phyloP scores from a whole-genome alignment of 1,140 invertebrate species.

The Caerostris extrusa region DNA sequence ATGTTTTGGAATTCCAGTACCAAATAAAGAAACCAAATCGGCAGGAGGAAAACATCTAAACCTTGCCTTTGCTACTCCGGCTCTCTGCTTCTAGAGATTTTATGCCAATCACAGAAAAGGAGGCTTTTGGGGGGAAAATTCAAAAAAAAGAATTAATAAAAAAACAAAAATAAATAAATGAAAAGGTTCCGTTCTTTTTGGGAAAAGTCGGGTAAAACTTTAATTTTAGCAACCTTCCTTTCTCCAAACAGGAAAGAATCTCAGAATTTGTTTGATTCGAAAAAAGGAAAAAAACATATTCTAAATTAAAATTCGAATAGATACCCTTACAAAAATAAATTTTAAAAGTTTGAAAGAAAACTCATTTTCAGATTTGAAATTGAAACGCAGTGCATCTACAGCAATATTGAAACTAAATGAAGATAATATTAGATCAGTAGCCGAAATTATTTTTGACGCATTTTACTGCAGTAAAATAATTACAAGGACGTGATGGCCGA shows the following conservation, averaged over 20 bases:
- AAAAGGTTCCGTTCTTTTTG: not conserved
- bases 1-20: not conserved
- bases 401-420: too few species aligned
- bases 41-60: not conserved
- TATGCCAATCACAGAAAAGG: conserved; percentile 8
- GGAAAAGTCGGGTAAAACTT: conserved; percentile 21
- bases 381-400: too few species aligned
- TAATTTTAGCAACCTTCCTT: not conserved
- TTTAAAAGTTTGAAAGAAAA: too few species aligned
- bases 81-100: not conserved
- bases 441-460: too few species aligned
- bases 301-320: too few species aligned
- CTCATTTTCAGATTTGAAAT: too few species aligned
- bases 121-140: not conserved
- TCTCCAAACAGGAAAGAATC: not conserved
- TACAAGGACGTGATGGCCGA: too few species aligned
- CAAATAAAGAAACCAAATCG: conserved; percentile 22
- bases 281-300: too few species aligned
- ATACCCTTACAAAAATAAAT: too few species aligned
- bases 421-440: too few species aligned
- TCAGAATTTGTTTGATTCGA: not conserved
- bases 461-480: too few species aligned
- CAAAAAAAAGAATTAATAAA: not conserved
- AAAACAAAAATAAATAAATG: not conserved
- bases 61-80: not conserved